Conservation (phyloP, 1,140 invertebrate genomes). For the Meloidogyne hapla region DNA sequence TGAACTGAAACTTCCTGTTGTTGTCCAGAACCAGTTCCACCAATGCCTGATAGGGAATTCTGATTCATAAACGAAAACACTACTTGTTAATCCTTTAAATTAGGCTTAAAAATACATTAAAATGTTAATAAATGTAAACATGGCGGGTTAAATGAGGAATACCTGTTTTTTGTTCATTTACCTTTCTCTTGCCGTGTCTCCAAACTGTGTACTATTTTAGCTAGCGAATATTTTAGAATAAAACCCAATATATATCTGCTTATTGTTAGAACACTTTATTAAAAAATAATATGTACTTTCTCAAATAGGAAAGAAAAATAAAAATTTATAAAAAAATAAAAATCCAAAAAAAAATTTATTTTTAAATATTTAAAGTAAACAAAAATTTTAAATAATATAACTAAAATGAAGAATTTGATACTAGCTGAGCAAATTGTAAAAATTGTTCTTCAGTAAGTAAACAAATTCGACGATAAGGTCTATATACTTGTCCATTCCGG, state of each 20-base stretch:
- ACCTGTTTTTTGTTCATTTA: too few relatives aligned
- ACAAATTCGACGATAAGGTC: constrained; percentile 45
- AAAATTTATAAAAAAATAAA: neutral
- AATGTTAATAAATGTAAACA: too few relatives aligned
- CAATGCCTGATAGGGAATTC: neutral
- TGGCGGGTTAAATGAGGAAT: too few relatives aligned
- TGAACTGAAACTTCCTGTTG: neutral
- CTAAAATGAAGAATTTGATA: constrained; percentile 8
- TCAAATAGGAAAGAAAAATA: neutral
- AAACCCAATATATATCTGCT: too few relatives aligned
- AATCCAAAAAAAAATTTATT: neutral
- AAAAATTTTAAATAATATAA: neutral
- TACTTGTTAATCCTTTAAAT: neutral
- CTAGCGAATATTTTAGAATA: too few relatives aligned
- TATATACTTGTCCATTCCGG: constrained; percentile 39
- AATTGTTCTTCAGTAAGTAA: constrained; percentile 43
- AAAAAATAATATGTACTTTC: neutral
- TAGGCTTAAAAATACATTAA: neutral
- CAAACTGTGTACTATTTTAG: too few relatives aligned
- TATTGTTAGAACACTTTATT: too few relatives aligned
- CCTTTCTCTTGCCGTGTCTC: too few relatives aligned
- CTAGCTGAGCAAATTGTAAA: constrained; percentile 23
- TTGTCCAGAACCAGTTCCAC: neutral
- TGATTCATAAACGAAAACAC: neutral
- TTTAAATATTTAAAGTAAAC: neutral